Evolutionary conservation across 37 sponge, comb jelly and placozoan genomes (phyloP).

Genomic region (Geodia barretti): DNA sequence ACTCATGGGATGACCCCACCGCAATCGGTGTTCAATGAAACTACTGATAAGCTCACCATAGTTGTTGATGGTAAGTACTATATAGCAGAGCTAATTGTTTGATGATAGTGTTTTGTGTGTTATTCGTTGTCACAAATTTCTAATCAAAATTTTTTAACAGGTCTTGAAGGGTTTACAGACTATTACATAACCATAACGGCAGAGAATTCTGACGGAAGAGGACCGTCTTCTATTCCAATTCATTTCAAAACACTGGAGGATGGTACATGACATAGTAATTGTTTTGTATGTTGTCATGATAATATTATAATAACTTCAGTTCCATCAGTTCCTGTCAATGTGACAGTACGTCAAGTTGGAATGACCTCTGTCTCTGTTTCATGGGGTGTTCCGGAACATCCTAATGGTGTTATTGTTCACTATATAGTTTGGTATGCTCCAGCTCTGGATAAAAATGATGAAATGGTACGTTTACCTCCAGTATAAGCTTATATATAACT

Average conservation of each 20-base stretch:
- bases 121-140: background rate
- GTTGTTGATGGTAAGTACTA: background rate
- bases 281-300: no score
- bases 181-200: background rate
- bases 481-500: background rate
- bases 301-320: no score
- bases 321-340: background rate
- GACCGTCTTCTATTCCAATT: background rate
- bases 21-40: background rate
- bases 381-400: background rate
- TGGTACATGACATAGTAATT: background rate
- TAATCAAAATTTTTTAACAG: background rate
- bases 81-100: background rate
- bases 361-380: background rate
- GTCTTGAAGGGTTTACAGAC: background rate
- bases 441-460: background rate
- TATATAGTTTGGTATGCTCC: background rate
- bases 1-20: background rate
- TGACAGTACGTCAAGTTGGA: background rate
- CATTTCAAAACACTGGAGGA: background rate
- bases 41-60: background rate
- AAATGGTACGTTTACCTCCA: background rate
- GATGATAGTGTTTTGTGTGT: background rate
- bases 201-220: background rate
- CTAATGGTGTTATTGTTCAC: background rate